Conservation (phyloP, 1,140 invertebrate genomes). For the Rhizoglyphus robini region DNA sequence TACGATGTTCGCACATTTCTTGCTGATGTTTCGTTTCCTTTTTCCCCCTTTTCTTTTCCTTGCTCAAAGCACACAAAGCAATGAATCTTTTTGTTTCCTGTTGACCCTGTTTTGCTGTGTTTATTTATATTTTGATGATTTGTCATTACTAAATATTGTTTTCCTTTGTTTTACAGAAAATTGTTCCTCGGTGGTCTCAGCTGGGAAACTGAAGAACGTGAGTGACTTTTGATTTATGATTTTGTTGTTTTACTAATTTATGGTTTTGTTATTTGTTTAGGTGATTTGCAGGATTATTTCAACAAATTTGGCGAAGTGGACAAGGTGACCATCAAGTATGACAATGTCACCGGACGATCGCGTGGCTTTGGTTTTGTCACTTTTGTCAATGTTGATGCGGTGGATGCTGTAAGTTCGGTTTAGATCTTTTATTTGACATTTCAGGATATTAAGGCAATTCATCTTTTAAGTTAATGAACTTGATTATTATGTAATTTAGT, state of each 20-base stretch:
- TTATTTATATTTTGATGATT: too few relatives aligned
- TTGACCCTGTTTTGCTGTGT: too few relatives aligned
- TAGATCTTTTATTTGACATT: neutral
- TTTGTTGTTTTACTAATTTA: neutral
- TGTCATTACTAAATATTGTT: too few relatives aligned
- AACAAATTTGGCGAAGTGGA: conserved; percentile 75
- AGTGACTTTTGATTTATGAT: conserved; percentile 35
- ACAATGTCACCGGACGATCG: conserved; percentile 72
- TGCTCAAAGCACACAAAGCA: too few relatives aligned
- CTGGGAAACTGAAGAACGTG: conserved; percentile 95
- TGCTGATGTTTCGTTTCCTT: too few relatives aligned
- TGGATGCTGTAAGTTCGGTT: conserved; percentile 60
- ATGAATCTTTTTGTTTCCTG: too few relatives aligned
- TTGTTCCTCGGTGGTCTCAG: conserved; percentile 91
- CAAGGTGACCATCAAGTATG: conserved; percentile 84
- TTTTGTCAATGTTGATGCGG: conserved; percentile 67
- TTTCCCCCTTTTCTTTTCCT: too few relatives aligned
- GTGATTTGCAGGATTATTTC: conserved; percentile 82
- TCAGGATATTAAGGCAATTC: neutral
- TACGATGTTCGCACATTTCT: too few relatives aligned
- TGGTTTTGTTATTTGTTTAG: conserved; percentile 43
- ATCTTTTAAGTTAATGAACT: neutral
- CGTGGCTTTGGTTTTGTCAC: conserved; percentile 90
- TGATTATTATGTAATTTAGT: too few relatives aligned
- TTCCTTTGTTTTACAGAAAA: conserved; percentile 58